Evolutionary conservation across 2,888 invertebrate species (phyloP), one percentile per base, ranked within the genome.

Genomic region (Lypha dubia): DNA sequence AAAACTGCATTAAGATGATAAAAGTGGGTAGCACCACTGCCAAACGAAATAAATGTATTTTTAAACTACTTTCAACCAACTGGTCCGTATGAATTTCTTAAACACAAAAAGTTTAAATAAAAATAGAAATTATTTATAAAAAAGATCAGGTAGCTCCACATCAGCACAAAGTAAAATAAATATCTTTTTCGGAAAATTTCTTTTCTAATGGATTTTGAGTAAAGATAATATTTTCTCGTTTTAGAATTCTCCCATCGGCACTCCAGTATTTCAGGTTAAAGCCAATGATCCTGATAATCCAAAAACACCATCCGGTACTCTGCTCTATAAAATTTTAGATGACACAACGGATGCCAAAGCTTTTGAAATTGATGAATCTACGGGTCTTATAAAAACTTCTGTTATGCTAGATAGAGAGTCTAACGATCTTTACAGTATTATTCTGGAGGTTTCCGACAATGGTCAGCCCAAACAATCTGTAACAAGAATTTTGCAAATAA

Each of bases 261-360:
- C 96, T 0, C 93, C 95, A 0, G 96, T 96, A 0, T 96, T 95
- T 87, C 95, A 96, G 93, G 96, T 95, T 0, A 94, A 95, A 3
- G 96, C 96, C 0, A 95, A 94, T 15, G 96, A 96, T 91, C 96
- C 96, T 0, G 96, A 96, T 87, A 96, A 96, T 88, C 95, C 95
- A 0, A 94, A 94, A 49, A 94, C 95, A n/a, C 95, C 95, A 0
- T 95, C 96, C 15, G 96, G 96, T 0, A 94, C 94, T 85, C 93
- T 96, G 0, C 94, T 93, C 9, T 96, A 95, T 88, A 95, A 94
- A 67, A 95, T 96, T 87, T 93, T 96, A 73, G 95, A 95, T 76
- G 95, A 94, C 86, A 95, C 95, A 2, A 92, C 93, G 11, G 95
- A 95, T 87, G 94, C 94, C 1, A 93, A 94, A 76, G 92, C 93